phyloP scores from a whole-genome alignment of 2,888 invertebrate species.

The Parelbella ahira region DNA sequence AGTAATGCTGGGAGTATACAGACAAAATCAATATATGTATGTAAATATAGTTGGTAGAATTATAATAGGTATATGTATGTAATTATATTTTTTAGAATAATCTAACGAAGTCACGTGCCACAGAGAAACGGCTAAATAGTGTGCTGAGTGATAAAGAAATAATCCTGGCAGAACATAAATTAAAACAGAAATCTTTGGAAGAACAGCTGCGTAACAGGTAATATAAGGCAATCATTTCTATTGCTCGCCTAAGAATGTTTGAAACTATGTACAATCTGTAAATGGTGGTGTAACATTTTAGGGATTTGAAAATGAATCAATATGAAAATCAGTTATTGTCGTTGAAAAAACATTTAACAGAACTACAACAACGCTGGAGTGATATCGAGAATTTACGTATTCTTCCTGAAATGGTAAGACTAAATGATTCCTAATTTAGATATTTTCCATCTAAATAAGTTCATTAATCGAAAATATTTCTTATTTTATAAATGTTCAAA shows the following conservation, averaged over 20 bases:
- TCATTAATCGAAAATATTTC: no score
- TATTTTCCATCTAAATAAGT: no score
- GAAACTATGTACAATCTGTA: no score
- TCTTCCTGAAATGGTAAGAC: constrained; percentile 52
- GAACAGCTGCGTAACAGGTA: constrained; percentile 54
- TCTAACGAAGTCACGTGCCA: constrained; percentile 40
- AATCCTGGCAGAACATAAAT: constrained; percentile 50
- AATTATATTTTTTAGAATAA: constrained; percentile 40
- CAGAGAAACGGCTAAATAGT: constrained; percentile 42
- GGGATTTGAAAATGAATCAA: constrained; percentile 54
- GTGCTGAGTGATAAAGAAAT: constrained; percentile 48
- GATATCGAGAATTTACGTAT: constrained; percentile 55
- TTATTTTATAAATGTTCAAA: no score
- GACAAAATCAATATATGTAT: no score
- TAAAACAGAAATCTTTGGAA: constrained; percentile 43
- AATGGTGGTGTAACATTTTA: no score
- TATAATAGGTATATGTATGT: no score
- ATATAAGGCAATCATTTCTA: no score
- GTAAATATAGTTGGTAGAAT: no score
- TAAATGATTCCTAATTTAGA: no score
- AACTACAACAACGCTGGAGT: constrained; percentile 57
- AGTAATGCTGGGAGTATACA: no score
- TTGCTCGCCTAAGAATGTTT: no score
- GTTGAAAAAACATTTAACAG: constrained; percentile 51
- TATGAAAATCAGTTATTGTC: constrained; percentile 55